These are phyloP conservation scores for Macrophya annulata DNA, from an alignment of 2,888 invertebrate species.

Conservation along the genomic window DNA sequence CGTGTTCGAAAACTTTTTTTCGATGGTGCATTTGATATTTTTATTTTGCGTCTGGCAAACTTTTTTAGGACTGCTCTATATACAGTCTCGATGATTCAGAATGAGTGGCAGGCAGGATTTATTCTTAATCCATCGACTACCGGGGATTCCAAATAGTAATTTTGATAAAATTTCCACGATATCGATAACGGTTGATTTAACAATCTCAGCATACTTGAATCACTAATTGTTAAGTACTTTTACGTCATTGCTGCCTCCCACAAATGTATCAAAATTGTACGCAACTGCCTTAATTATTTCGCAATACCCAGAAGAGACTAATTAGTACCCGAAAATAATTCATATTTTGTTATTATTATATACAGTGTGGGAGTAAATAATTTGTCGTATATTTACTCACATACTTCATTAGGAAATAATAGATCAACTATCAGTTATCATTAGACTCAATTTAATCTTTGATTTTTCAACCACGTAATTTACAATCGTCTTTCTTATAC, in stretches of 20 bases:
- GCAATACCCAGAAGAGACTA: not conserved
- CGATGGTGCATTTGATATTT: too few relatives aligned
- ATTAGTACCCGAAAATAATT: not conserved
- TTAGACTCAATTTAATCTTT: too few relatives aligned
- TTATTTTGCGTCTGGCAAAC: not conserved
- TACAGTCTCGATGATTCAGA: not conserved
- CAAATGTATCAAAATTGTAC: not conserved
- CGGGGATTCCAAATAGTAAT: not conserved
- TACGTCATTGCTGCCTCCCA: not conserved
- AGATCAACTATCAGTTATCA: too few relatives aligned
- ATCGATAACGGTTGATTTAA: not conserved
- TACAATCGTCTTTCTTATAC: too few relatives aligned
- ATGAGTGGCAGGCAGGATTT: too few relatives aligned
- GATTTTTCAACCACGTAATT: too few relatives aligned
- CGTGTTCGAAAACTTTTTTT: too few relatives aligned
- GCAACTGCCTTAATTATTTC: not conserved
- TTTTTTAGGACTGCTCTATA: not conserved
- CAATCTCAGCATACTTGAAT: not conserved
- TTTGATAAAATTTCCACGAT: not conserved
- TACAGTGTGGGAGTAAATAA: not conserved
- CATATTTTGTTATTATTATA: not conserved
- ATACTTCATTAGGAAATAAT: too few relatives aligned
- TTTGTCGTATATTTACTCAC: too few relatives aligned
- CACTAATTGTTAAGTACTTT: not conserved
- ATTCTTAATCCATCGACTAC: not conserved